Percentiles rank a stretch among this genome's conserved stretches.
These are phyloP conservation scores for Pocillopora damicornis DNA, from an alignment of 64 coral and sea anemone species.

Conservation along the genomic window DNA sequence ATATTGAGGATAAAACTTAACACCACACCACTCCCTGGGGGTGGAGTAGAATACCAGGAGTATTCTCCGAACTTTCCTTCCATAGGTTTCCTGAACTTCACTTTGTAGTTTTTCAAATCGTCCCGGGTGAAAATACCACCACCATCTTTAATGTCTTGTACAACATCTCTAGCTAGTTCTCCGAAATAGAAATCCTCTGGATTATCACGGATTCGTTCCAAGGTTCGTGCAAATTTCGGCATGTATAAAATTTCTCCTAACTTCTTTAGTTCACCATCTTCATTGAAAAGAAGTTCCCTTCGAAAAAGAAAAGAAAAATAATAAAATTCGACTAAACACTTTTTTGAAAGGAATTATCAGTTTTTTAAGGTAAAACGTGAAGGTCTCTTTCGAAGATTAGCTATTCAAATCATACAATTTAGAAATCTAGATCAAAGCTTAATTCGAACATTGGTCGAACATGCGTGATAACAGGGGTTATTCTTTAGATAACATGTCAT, in stretches of 20 bases:
- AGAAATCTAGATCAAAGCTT: too few relatives aligned
- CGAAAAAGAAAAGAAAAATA: neutral
- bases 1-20: conserved; percentile 86
- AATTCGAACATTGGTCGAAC: too few relatives aligned
- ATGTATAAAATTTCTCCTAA: conserved; percentile 71
- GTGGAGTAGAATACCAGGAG: conserved; percentile 81
- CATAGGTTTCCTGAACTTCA: conserved; percentile 68
- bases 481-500: too few relatives aligned
- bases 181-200: conserved; percentile 57
- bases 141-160: conserved; percentile 65
- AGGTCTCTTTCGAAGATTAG: too few relatives aligned
- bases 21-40: conserved; percentile 90
- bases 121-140: conserved; percentile 77
- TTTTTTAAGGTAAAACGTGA: too few relatives aligned
- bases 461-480: too few relatives aligned
- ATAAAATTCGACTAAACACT: neutral
- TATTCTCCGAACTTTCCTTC: conserved; percentile 57
- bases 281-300: conserved; percentile 68
- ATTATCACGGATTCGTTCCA: conserved; percentile 54
- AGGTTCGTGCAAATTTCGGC: conserved; percentile 69
- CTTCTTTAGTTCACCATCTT: conserved; percentile 61
- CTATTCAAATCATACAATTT: too few relatives aligned
- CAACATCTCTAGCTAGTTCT: conserved; percentile 54
- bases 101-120: conserved; percentile 88
- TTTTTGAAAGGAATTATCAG: too few relatives aligned